Conservation (phyloP, 1,140 invertebrate species). For the Megalopta genalis region DNA sequence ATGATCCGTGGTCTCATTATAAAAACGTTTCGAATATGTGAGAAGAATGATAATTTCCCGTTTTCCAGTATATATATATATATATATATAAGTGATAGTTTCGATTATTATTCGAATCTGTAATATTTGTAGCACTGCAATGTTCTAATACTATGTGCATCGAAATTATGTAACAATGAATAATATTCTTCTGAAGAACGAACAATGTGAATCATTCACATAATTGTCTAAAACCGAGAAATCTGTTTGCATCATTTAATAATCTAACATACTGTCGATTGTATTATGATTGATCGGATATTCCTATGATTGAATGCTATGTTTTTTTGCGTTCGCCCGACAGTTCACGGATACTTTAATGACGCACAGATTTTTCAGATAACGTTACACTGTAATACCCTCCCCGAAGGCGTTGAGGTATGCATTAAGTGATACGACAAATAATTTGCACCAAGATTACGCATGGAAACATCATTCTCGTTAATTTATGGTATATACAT, state of each 20-base stretch:
- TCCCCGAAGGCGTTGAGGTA: no score
- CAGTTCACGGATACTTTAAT: constrained; percentile 16
- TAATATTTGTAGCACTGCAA: background rate
- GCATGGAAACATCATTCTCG: no score
- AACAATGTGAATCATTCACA: constrained; percentile 20
- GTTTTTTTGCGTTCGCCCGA: background rate
- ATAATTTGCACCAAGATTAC: background rate
- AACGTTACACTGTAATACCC: background rate
- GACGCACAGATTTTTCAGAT: background rate
- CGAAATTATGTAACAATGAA: background rate
- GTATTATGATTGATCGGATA: constrained; percentile 32
- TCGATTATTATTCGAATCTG: background rate
- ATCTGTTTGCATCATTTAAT: constrained; percentile 33
- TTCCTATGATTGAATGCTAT: constrained; percentile 15
- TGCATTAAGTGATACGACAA: background rate
- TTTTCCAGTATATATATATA: no score
- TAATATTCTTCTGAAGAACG: constrained; percentile 11
- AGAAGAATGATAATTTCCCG: no score
- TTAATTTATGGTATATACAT: no score
- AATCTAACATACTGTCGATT: constrained; percentile 5
- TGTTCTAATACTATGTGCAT: background rate
- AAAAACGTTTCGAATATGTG: no score
- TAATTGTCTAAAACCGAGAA: constrained; percentile 11
- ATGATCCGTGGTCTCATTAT: no score
- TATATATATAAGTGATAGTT: no score